Percentiles rank a stretch among this genome's conserved stretches.
Evolutionary conservation across 2,797 vertebrate species (phyloP).

Genomic region (Eupleurogrammus muticus): DNA sequence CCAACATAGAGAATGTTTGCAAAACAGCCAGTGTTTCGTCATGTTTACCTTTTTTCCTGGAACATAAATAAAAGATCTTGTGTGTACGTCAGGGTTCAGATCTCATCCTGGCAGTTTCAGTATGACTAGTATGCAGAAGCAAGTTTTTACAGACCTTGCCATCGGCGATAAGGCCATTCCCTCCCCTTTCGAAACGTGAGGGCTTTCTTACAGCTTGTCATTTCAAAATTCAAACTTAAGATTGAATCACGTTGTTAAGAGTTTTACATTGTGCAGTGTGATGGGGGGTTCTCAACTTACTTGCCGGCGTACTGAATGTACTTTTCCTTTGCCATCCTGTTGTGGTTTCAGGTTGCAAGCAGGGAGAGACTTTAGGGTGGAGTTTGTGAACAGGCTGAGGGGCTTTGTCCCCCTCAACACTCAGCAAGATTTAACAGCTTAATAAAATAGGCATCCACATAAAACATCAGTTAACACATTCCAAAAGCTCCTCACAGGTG

Average conservation of each 20-base stretch:
- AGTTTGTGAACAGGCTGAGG: slow-evolving; percentile 49
- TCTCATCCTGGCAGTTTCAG: slow-evolving; percentile 9
- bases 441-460: slow-evolving; percentile 63
- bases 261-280: not conserved
- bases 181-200: not conserved
- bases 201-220: too few species aligned
- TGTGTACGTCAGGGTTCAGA: not conserved
- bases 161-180: not conserved
- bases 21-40: not conserved
- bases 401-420: slow-evolving; percentile 32
- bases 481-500: slow-evolving; percentile 48
- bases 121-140: slow-evolving; percentile 25
- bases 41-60: slow-evolving; percentile 15
- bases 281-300: slow-evolving; percentile 3
- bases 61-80: not conserved
- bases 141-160: slow-evolving; percentile 2
- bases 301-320: slow-evolving; percentile 24
- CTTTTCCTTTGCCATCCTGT: slow-evolving; percentile 38
- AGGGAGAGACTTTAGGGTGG: slow-evolving; percentile 40
- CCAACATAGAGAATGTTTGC: not conserved
- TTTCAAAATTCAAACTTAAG: not conserved
- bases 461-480: slow-evolving; percentile 58
- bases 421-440: slow-evolving; percentile 34
- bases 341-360: slow-evolving; percentile 64
- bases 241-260: not conserved